Base-by-base conservation (phyloP, 2,797 vertebrate species). In the Xenentodon cancila region DNA sequence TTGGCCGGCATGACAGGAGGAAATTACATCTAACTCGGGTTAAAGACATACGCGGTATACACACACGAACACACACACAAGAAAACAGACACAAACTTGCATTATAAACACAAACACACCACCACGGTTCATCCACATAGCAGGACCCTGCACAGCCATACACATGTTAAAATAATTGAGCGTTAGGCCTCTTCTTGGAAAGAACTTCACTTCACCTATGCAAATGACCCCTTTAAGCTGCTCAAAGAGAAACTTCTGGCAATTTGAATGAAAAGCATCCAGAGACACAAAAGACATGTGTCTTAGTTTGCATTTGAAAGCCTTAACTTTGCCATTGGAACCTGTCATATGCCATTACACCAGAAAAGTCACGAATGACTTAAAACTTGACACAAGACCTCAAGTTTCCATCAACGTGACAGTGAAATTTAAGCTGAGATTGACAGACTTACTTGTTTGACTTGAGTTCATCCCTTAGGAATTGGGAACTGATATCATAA, bases 11-110 rank as follows among this genome's bases (percentile, higher is more conserved):
- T 32, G 17, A 44, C 50, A 59, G 19, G 58, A 82, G 77, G 84
- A 86, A 84, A 65, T 82, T 67, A 78, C 76, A 71, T 80, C 51
- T 56, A 62, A 64, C 74, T 75, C 11, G 48, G 45, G 75, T 71
- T 55, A 73, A 62, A 78, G 72, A 64, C 59, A 62, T 40, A 43
- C 56, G 43, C 34, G 47, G 34, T 25, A 0, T 40, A 44, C 55
- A 54, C 47, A 50, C 9, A 22, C 61, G 18, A 22, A 27, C 12
- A 40, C 53, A 44, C 18, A 59, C n/a, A 45, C 9, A 55, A 44
- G 17, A 37, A 67, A 40, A 43, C 21, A 51, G 17, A 54, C 6
- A 43, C 46, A 18, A 30, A 45, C 3, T 52, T 8, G 0, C n/a
- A 21, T 49, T 46, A 48, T 45, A 48, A 66, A 68, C 69, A 43